Evolutionary conservation across 1,140 invertebrate genomes (phyloP).

Genomic region (Sogatella furcifera): DNA sequence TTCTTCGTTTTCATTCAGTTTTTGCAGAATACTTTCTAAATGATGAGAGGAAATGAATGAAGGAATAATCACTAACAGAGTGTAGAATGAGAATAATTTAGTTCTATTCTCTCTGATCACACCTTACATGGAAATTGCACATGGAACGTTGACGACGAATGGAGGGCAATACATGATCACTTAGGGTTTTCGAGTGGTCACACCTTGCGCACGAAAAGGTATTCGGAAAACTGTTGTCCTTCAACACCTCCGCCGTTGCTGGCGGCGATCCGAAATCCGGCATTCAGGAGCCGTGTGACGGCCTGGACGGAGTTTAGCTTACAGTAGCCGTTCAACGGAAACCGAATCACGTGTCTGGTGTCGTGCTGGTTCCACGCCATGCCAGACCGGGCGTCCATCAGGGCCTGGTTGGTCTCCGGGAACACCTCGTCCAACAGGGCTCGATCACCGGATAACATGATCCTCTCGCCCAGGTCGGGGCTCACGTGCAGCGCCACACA

Average conservation of each 20-base stretch:
- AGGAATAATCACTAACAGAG: no score
- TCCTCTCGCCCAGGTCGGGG: constrained; percentile 77
- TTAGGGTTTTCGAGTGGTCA: background rate
- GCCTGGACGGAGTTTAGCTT: constrained; percentile 86
- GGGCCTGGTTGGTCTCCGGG: constrained; percentile 74
- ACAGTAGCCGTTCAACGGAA: constrained; percentile 85
- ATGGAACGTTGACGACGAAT: no score
- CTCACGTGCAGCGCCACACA: constrained; percentile 80
- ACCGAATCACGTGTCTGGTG: constrained; percentile 73
- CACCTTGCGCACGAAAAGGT: constrained; percentile 58
- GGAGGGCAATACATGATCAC: no score
- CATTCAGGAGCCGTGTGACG: constrained; percentile 75
- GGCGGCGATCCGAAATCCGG: constrained; percentile 67
- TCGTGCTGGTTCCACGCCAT: constrained; percentile 78
- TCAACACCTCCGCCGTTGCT: constrained; percentile 82
- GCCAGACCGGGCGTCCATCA: constrained; percentile 68
- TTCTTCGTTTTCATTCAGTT: no score
- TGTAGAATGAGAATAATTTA: no score
- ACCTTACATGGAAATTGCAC: no score
- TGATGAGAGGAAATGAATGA: no score
- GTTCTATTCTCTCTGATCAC: no score
- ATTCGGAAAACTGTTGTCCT: constrained; percentile 87
- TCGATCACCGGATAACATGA: constrained; percentile 73
- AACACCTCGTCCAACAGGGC: constrained; percentile 70
- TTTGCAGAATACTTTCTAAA: no score